Evolutionary conservation across 2,797 vertebrate species (phyloP).

Genomic region (Syngnathus rostellatus): DNA sequence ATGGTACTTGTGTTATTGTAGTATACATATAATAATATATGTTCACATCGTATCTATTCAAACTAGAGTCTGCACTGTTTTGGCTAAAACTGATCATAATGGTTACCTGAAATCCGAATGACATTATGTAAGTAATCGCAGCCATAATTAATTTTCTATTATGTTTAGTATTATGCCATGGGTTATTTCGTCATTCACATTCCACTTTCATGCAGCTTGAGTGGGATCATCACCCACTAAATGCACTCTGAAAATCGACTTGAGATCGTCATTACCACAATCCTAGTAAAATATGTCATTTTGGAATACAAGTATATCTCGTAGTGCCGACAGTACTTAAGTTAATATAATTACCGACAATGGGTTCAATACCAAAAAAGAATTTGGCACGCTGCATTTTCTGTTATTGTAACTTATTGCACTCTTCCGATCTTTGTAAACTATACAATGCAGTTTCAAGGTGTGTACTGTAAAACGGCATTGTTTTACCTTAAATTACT

Average conservation of each 20-base stretch:
- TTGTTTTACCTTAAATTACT: constrained; percentile 28
- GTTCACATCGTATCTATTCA: too few relatives aligned
- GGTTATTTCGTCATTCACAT: background rate
- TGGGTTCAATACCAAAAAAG: background rate
- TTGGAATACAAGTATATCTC: background rate
- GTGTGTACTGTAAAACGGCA: constrained; percentile 8
- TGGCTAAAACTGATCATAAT: background rate
- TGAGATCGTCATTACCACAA: background rate
- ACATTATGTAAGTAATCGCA: background rate
- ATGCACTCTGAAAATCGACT: background rate
- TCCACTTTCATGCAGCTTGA: background rate
- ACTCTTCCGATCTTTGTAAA: background rate
- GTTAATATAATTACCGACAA: background rate
- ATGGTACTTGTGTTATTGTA: background rate
- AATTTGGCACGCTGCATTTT: background rate
- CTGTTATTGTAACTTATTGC: background rate
- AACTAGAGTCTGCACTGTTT: background rate
- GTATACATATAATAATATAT: background rate
- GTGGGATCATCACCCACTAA: background rate
- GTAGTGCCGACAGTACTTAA: background rate
- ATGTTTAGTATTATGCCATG: background rate
- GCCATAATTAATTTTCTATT: background rate
- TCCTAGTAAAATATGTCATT: background rate
- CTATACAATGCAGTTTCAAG: background rate
- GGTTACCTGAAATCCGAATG: too few relatives aligned